Percentiles rank a stretch among this genome's conserved stretches.
phyloP scores from a whole-genome alignment of 2,113 vertebrate species.

The Paradoxurus hermaphroditus region DNA sequence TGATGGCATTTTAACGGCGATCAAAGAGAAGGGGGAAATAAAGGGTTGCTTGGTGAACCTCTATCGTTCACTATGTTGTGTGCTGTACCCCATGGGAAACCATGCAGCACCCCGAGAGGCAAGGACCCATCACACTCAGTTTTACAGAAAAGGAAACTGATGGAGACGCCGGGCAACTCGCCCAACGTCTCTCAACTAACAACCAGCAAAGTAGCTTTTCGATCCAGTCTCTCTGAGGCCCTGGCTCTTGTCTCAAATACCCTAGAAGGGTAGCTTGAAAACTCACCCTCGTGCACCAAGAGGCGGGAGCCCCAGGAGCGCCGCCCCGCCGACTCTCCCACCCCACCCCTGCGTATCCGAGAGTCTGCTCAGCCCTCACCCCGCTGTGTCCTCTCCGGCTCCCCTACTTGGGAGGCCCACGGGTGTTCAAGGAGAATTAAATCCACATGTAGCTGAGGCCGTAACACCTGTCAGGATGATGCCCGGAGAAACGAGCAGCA shows the following conservation, averaged over 20 bases:
- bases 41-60: not conserved
- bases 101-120: not conserved
- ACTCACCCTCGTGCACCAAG: not conserved
- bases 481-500: not conserved
- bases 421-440: constrained; percentile 27
- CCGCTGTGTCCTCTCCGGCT: not conserved
- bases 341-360: accelerated
- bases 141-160: not conserved
- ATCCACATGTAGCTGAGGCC: not conserved
- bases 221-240: not conserved
- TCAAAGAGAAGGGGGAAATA: not conserved
- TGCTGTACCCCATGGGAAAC: not conserved
- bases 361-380: not conserved
- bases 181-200: not conserved
- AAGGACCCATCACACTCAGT: not conserved
- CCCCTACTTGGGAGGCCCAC: not conserved
- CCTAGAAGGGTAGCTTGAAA: not conserved
- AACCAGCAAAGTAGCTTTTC: not conserved
- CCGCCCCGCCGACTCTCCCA: not conserved
- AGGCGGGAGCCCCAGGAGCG: not conserved
- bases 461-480: constrained; percentile 30
- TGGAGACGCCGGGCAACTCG: not conserved
- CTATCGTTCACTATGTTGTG: not conserved
- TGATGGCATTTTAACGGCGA: not conserved
- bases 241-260: not conserved